Conservation (phyloP, 2,113 vertebrate genomes). For the Myodes glareolus region DNA sequence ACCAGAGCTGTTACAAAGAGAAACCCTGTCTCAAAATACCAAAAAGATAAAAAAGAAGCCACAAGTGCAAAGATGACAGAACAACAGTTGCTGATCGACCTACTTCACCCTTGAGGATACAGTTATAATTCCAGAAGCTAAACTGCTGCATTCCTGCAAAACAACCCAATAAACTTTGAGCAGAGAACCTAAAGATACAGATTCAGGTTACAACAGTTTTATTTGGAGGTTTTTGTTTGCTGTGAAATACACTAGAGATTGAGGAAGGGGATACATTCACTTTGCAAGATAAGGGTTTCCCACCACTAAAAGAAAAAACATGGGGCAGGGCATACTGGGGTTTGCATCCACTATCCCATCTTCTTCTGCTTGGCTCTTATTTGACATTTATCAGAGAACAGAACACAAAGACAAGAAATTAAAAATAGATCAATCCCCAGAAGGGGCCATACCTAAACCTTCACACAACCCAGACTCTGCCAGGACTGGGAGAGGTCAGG, state of each 20-base stretch:
- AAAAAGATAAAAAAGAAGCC: background rate
- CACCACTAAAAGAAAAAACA: conserved; percentile 64
- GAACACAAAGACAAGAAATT: conserved; percentile 59
- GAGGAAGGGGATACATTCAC: conserved; percentile 75
- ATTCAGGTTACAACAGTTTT: conserved; percentile 76
- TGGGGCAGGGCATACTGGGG: conserved; percentile 39
- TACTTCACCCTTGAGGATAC: too few relatives aligned
- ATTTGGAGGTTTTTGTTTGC: conserved; percentile 73
- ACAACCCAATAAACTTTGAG: background rate
- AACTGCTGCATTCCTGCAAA: background rate
- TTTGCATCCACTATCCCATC: conserved; percentile 69
- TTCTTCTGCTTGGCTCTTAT: conserved; percentile 69
- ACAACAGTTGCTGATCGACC: background rate
- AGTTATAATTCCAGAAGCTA: background rate
- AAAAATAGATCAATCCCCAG: conserved; percentile 53
- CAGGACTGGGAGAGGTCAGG: background rate
- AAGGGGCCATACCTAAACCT: conserved; percentile 16
- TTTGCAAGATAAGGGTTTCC: conserved; percentile 74
- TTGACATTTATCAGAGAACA: conserved; percentile 52
- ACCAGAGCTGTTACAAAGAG: too few relatives aligned
- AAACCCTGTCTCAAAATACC: background rate
- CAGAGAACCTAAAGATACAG: background rate
- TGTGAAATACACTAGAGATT: conserved; percentile 76
- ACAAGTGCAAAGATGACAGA: background rate
- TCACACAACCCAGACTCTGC: background rate